Evolutionary conservation across 2,888 invertebrate genomes (phyloP).

Genomic region (Drosophila pseudotakahashii): DNA sequence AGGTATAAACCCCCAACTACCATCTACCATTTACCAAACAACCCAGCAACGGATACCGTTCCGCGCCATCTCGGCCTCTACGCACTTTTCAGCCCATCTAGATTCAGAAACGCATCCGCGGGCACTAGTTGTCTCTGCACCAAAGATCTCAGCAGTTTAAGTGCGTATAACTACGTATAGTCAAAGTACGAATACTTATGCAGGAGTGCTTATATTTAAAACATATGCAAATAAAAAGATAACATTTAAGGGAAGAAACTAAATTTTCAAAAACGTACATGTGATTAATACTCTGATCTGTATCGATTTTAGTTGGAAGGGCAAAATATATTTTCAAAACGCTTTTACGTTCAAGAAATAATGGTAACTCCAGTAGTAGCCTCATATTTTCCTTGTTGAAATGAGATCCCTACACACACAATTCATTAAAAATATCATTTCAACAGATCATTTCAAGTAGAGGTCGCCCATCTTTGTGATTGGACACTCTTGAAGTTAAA

Average conservation of each 20-base stretch:
- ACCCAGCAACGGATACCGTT: constrained; percentile 64
- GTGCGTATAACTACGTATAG: constrained; percentile 4
- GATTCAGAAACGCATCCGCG: constrained; percentile 75
- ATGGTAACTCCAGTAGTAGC: too few species aligned
- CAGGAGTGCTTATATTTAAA: neutral
- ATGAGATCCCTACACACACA: too few species aligned
- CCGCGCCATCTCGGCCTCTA: constrained; percentile 64
- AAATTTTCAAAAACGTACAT: neutral
- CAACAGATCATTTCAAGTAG: too few species aligned
- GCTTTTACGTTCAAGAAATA: too few species aligned
- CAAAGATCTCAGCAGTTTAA: constrained; percentile 17
- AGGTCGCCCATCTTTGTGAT: too few species aligned
- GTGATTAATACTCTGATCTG: neutral
- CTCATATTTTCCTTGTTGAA: too few species aligned
- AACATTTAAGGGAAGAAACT: neutral
- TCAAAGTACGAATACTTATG: neutral
- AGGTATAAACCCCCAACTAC: constrained; percentile 25
- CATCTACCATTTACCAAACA: constrained; percentile 15
- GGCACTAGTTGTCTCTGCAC: constrained; percentile 45
- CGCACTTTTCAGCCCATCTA: constrained; percentile 73
- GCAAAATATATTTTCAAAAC: too few species aligned
- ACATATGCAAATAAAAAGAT: constrained; percentile 10
- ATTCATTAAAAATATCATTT: too few species aligned
- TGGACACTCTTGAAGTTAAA: too few species aligned
- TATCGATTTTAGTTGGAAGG: neutral